Conservation (phyloP, 2,113 vertebrate species). For the Rhinolophus sinicus region DNA sequence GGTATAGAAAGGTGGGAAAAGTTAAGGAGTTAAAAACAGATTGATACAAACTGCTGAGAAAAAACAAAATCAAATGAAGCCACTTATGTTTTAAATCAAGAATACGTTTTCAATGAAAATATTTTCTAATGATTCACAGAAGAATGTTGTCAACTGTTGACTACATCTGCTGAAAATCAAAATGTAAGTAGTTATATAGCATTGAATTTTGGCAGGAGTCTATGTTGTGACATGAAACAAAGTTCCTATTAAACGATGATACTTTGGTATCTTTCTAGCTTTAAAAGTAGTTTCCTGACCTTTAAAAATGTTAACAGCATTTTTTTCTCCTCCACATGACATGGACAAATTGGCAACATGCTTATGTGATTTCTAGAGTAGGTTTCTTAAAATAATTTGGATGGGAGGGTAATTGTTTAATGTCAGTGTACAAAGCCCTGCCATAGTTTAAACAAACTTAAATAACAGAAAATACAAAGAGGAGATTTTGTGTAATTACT, state of each 20-base stretch:
- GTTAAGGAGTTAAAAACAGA: conserved; percentile 59
- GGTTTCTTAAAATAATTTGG: conserved; percentile 57
- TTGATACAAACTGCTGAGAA: conserved; percentile 53
- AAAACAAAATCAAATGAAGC: conserved; percentile 41
- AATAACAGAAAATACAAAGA: conserved; percentile 44
- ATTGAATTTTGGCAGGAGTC: conserved; percentile 28
- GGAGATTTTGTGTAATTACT: not conserved
- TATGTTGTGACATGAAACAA: not conserved
- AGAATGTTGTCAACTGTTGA: conserved; percentile 58
- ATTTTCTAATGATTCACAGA: conserved; percentile 71
- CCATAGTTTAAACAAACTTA: conserved; percentile 17
- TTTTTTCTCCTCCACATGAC: conserved; percentile 32
- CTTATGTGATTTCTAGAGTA: conserved; percentile 25
- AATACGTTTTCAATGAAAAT: conserved; percentile 75
- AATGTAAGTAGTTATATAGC: conserved; percentile 31
- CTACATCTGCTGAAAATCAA: conserved; percentile 71
- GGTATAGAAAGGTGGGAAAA: conserved; percentile 45
- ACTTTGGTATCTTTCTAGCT: conserved; percentile 45
- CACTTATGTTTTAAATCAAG: conserved; percentile 75
- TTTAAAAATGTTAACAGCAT: conserved; percentile 31
- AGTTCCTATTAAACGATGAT: conserved; percentile 40
- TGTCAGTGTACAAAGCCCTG: not conserved
- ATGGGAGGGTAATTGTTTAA: conserved; percentile 45
- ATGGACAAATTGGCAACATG: not conserved
- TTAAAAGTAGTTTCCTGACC: conserved; percentile 51